Base-by-base conservation (phyloP, 2,888 invertebrate species). In the Mythimna pallens region DNA sequence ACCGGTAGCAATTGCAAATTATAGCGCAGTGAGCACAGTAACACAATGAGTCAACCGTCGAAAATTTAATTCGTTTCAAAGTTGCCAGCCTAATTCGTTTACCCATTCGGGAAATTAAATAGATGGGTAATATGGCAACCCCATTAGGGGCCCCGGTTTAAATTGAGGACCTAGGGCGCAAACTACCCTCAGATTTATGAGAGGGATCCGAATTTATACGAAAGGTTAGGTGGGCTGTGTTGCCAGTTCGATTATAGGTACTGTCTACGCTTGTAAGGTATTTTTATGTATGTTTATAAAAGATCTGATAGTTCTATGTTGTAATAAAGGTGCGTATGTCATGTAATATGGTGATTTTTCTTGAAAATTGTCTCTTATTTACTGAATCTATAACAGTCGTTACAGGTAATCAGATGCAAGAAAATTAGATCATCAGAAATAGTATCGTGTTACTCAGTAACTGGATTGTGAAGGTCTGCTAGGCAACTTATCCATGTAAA, bases 51-150 rank as follows among this genome's bases (percentile, higher is more conserved):
- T 94, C 93, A 93, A 94, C 93, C 92, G 92, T 92, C 89, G 91
- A 92, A 94, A 95, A 95, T 95, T 93, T 91, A 95, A 95, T 95
- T 94, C 93, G 90, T 93, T 93, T 93, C 94, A 94, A 94, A 94
- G 95, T 94, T 94, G 93, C 94, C 93, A 94, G 93, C 91, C 93
- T 95, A 94, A 96, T 95, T 94, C 94, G 94, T 94, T 96, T 96
- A 95, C 92, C 92, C 94, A 93, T 95, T 94, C 93, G 94, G 92
- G 92, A 95, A 95, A 96, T 96, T 95, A 95, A 95, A 96, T 96
- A 95, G 95, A 95, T 95, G 94, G 95, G 94, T 95, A 95, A 95
- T 95, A 95, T 94, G 91, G 93, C 94, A 91, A 92, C 92, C 94
- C 95, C 93, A 94, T 95, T 95, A 94, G 93, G 90, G 90, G 90